Base-by-base conservation (phyloP, 2,888 invertebrate species). In the Aradus depressus region DNA sequence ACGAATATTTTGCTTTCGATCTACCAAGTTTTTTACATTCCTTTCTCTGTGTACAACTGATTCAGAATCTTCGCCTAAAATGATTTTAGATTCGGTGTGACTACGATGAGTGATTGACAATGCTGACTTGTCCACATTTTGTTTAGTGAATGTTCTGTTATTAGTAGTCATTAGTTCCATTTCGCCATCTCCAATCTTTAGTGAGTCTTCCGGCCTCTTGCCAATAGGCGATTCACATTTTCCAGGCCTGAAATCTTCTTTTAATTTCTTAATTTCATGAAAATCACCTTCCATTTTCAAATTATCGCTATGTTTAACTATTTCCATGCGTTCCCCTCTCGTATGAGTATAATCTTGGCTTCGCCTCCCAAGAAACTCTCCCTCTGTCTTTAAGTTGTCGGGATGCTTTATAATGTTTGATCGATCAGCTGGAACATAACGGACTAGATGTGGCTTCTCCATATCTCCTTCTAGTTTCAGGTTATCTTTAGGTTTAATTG, bases 11-110 rank as follows among this genome's bases (percentile, higher is more conserved):
- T 48, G 23, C 2, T 22, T 10, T 39, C 12, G 4, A 16, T n/a
- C n/a, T 4, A n/a, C 4, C 21, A n/a, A 10, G 41, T 4, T 31
- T 64, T 35, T 3, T n/a, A 12, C n/a, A n/a, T n/a, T n/a, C n/a
- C n/a, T n/a, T n/a, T n/a, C n/a, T n/a, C n/a, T n/a, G n/a, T n/a
- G n/a, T n/a, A n/a, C n/a, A n/a, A n/a, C n/a, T n/a, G n/a, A n/a
- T n/a, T n/a, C 50, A 56, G 21, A 70, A 55, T 80, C 79, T 59
- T 71, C 73, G 2, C 80, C 80, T 18, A 81, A 63, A 6, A 69
- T 71, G 49, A 82, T 75, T 52, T 79, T 79, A 0, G 84, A 82
- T 66, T 81, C 80, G 66, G 78, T 76, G 61, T 81, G 75, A 14
- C 72, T 74, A 58, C 76, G 26, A 72, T 66, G 22, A 62, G 60